Evolutionary conservation across 2,797 vertebrate genomes (phyloP).

Genomic region (Danio albolineatus): DNA sequence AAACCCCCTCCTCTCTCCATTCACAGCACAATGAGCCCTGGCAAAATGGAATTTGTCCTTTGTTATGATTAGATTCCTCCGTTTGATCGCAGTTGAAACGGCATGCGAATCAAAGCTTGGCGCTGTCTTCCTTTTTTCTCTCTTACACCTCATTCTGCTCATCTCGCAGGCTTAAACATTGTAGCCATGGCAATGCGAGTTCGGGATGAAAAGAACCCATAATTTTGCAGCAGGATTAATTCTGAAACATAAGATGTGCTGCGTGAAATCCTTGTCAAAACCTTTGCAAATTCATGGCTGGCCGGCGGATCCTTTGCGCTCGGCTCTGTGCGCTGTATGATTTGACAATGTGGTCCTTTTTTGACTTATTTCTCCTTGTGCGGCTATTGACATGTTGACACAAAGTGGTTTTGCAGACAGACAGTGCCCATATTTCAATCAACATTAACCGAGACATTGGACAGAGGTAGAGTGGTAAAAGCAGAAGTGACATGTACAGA

Average conservation of each 20-base stretch:
- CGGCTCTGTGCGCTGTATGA: conserved; percentile 74
- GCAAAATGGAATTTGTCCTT: conserved; percentile 75
- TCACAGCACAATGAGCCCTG: conserved; percentile 74
- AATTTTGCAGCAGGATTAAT: conserved; percentile 83
- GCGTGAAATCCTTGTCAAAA: conserved; percentile 82
- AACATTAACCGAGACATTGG: conserved; percentile 80
- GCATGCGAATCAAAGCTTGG: conserved; percentile 67
- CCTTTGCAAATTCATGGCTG: conserved; percentile 72
- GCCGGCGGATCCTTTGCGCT: conserved; percentile 74
- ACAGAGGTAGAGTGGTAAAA: conserved; percentile 68
- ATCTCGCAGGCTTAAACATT: conserved; percentile 71
- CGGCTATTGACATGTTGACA: conserved; percentile 82
- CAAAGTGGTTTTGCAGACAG: conserved; percentile 81
- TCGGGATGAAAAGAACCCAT: conserved; percentile 81
- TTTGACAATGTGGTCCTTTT: conserved; percentile 83
- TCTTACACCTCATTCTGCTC: conserved; percentile 57
- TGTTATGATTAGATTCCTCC: conserved; percentile 76
- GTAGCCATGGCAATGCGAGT: conserved; percentile 79
- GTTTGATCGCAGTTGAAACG: conserved; percentile 74
- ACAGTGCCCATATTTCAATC: conserved; percentile 81
- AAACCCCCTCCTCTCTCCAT: conserved; percentile 58
- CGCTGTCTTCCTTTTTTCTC: conserved; percentile 55
- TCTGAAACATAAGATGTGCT: conserved; percentile 80
- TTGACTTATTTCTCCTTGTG: conserved; percentile 79
- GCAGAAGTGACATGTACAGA: conserved; percentile 67